phyloP scores from a whole-genome alignment of 1,140 invertebrate genomes.

The Armadillidium nasatum region DNA sequence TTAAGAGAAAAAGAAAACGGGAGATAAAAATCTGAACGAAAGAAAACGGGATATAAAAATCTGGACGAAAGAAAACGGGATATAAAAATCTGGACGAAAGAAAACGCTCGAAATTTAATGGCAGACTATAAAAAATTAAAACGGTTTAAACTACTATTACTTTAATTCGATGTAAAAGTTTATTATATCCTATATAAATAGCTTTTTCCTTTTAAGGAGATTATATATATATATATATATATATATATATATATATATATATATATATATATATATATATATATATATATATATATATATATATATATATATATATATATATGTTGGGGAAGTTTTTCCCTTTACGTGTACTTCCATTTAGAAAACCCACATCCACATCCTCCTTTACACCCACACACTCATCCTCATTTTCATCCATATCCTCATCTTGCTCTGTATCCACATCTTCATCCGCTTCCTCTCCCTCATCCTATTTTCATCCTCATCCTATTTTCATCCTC shows the following conservation, averaged over 20 bases:
- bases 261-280: constrained; percentile 18
- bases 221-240: neutral
- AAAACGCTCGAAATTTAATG: no score
- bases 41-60: no score
- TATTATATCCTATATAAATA: no score
- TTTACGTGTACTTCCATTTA: neutral
- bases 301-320: neutral
- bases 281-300: constrained; percentile 19
- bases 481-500: no score
- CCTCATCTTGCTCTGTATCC: neutral
- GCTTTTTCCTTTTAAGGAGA: no score
- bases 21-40: no score
- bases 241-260: constrained; percentile 14
- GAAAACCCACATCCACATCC: neutral
- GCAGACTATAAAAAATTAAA: no score
- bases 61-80: no score
- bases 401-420: neutral
- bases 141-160: no score
- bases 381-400: neutral
- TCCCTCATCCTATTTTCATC: neutral
- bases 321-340: neutral
- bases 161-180: no score
- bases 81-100: no score
- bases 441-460: neutral
- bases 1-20: no score